These are phyloP conservation scores for Anthoscopus minutus DNA, from an alignment of 2,113 vertebrate genomes.

Conservation along the genomic window DNA sequence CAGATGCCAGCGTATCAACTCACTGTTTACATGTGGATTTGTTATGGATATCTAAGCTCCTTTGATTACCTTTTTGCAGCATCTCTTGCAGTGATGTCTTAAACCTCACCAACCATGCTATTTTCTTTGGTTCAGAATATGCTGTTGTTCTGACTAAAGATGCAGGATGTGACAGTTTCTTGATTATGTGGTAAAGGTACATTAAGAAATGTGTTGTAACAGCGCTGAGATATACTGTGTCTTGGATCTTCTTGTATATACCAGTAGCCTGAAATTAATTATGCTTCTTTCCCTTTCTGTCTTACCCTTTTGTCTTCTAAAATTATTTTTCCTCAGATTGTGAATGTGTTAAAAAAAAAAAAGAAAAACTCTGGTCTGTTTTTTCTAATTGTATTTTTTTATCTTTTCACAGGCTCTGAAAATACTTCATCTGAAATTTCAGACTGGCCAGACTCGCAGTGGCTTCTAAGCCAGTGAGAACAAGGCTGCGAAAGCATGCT, in stretches of 20 bases:
- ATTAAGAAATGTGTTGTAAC: background rate
- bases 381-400: slow-evolving; percentile 47
- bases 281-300: background rate
- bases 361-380: background rate
- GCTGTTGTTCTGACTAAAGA: background rate
- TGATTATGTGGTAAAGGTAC: background rate
- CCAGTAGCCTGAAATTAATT: background rate
- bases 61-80: background rate
- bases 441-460: slow-evolving; percentile 77
- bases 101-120: background rate
- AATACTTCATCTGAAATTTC: slow-evolving; percentile 84
- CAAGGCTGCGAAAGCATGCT: slow-evolving; percentile 81
- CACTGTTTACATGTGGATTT: background rate
- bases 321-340: background rate
- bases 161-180: background rate
- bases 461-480: slow-evolving; percentile 82
- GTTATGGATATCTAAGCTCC: background rate
- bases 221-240: background rate
- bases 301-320: background rate
- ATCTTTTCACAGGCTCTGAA: slow-evolving; percentile 85
- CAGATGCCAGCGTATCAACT: background rate
- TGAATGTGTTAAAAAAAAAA: background rate
- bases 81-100: background rate
- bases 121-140: background rate
- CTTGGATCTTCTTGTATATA: background rate